phyloP scores from a whole-genome alignment of 2,113 vertebrate genomes.

The Saimiri boliviensis region DNA sequence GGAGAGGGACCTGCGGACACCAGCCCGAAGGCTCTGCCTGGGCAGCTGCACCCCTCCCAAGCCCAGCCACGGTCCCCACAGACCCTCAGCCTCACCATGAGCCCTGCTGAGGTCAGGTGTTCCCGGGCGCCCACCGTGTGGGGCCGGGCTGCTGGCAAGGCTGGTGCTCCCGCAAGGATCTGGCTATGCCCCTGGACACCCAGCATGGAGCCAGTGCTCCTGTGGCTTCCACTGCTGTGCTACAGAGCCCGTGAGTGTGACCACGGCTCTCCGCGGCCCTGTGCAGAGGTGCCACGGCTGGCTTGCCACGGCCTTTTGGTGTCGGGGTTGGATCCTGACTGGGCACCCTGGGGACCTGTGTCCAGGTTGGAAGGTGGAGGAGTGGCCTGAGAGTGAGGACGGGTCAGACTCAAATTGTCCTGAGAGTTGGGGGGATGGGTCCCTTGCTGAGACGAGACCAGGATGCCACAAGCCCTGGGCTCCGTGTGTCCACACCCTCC shows the following conservation, averaged over 20 bases:
- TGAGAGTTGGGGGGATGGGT: not conserved
- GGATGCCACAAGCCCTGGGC: not conserved
- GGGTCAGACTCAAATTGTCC: not conserved
- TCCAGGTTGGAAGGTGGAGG: not conserved
- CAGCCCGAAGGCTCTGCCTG: not conserved
- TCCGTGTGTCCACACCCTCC: not conserved
- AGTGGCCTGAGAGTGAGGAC: no score
- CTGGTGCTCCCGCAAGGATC: not conserved
- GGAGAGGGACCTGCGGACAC: not conserved
- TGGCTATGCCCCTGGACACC: not conserved
- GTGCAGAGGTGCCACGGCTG: not conserved
- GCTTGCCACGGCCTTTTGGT: not conserved
- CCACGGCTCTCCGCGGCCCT: not conserved
- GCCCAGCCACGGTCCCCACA: rapidly evolving
- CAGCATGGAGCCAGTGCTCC: no score
- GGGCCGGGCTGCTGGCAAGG: not conserved
- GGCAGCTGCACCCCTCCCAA: not conserved
- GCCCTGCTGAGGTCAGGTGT: not conserved
- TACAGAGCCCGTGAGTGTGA: not conserved
- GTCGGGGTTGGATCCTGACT: not conserved
- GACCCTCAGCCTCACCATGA: not conserved
- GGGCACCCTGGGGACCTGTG: rapidly evolving
- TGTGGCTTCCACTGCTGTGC: rapidly evolving
- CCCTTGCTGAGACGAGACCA: not conserved
- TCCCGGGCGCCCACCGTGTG: rapidly evolving